Conservation (phyloP, 2,888 invertebrate genomes). For the Drosophila setosimentum region DNA sequence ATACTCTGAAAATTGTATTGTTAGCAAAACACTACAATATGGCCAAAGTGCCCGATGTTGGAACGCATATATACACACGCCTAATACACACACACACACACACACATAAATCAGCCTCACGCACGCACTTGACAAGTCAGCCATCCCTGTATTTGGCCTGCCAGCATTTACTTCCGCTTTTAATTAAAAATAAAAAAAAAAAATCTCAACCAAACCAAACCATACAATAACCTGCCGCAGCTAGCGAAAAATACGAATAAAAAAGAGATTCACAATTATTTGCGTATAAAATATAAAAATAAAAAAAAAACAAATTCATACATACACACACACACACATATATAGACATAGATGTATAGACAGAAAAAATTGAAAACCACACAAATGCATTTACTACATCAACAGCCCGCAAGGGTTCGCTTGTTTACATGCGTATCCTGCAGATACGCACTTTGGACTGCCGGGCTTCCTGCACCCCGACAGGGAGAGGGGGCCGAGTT, state of each 20-base stretch:
- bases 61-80: slow-evolving; percentile 41
- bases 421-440: slow-evolving; percentile 72
- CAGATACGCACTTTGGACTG: slow-evolving; percentile 72
- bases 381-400: slow-evolving; percentile 66
- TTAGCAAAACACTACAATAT: slow-evolving; percentile 82
- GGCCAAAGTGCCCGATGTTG: slow-evolving; percentile 73
- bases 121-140: slow-evolving; percentile 63
- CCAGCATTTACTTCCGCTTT: slow-evolving; percentile 78
- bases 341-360: slow-evolving; percentile 10
- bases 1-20: slow-evolving; percentile 80
- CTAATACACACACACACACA: slow-evolving; percentile 29
- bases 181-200: slow-evolving; percentile 81
- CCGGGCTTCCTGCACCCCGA: slow-evolving; percentile 31
- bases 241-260: slow-evolving; percentile 53
- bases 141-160: slow-evolving; percentile 49
- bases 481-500: background rate
- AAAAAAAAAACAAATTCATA: slow-evolving; percentile 23
- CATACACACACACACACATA: background rate
- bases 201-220: slow-evolving; percentile 70
- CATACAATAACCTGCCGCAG: slow-evolving; percentile 73
- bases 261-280: slow-evolving; percentile 77
- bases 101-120: slow-evolving; percentile 27
- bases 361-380: slow-evolving; percentile 72
- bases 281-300: slow-evolving; percentile 70
- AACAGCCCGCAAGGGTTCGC: slow-evolving; percentile 61